Evolutionary conservation across 2,888 invertebrate species (phyloP), one percentile per base, ranked within the genome.

Genomic region (Sphaerophoria rueppellii): DNA sequence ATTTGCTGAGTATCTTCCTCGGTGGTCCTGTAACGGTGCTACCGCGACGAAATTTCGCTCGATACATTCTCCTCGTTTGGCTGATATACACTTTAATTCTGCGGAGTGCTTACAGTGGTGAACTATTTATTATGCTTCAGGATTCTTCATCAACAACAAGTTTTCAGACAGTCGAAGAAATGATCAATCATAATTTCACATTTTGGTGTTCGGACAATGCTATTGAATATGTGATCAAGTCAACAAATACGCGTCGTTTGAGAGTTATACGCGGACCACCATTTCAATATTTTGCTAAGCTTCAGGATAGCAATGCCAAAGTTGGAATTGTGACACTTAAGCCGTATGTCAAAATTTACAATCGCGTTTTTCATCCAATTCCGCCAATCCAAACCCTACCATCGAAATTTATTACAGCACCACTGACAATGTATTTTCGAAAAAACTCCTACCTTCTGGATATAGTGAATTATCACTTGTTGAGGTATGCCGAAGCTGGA

Each of bases 1-100:
- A 89, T 32, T 58, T 91, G 7, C 87, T 89, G 81, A 86, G 72
- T 37, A 87, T 86, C 0, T 58, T 91, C 14, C 55, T 90, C 46
- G 91, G 90, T n/a, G 87, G 87, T n/a, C 52, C 82, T 5, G n/a
- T 88, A 6, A 86, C 88, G 3, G 34, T 61, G 4, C 76, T 88
- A 65, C 90, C 91, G 0, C 79, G 86, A 11, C 86, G 89, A 0
- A 91, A 89, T 54, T 91, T 91, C 55, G 90, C 91, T 0, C 89
- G 91, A 0, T 90, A 87, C n/a, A 48, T 91, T n/a, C 86, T 91
- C 1, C 54, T 88, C 0, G 0, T 90, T 5, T 91, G 91, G 91
- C 61, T 91, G 4, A 16, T 89, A 0, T 88, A 89, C 35, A 89
- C 90, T 0, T 75, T 90, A 50, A 86, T 91, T 0, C 1, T 91